phyloP scores from a whole-genome alignment of 2,113 vertebrate species.

The Chitala chitala region DNA sequence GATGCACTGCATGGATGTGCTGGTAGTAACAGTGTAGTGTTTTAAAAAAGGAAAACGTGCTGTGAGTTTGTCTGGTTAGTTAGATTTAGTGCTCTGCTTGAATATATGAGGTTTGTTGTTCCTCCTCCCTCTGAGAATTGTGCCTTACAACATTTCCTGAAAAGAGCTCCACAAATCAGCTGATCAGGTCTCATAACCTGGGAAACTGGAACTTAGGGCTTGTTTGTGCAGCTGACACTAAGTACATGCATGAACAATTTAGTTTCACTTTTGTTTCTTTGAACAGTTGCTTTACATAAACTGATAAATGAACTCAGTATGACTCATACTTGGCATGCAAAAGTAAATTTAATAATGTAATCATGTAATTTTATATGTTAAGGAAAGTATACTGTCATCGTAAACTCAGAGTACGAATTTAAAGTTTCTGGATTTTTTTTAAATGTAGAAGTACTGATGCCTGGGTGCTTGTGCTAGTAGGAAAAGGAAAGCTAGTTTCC shows the following conservation, averaged over 20 bases:
- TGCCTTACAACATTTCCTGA: too few relatives aligned
- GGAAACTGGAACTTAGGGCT: constrained; percentile 52
- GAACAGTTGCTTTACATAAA: background rate
- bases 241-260: background rate
- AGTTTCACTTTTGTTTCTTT: background rate
- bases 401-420: background rate
- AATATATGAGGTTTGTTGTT: too few relatives aligned
- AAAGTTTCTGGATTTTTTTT: background rate
- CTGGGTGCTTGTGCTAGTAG: background rate
- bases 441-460: background rate
- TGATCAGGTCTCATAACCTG: constrained; percentile 5
- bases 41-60: too few relatives aligned
- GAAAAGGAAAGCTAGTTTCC: background rate
- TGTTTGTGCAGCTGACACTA: background rate
- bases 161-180: background rate
- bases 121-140: background rate
- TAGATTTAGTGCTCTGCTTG: too few relatives aligned
- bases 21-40: too few relatives aligned
- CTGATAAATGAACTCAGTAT: background rate
- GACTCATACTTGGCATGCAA: background rate
- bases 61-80: too few relatives aligned
- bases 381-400: background rate
- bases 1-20: too few relatives aligned
- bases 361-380: background rate
- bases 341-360: background rate